Base-by-base conservation (phyloP, 1,140 invertebrate genomes). In the Drosophila ogumai region DNA sequence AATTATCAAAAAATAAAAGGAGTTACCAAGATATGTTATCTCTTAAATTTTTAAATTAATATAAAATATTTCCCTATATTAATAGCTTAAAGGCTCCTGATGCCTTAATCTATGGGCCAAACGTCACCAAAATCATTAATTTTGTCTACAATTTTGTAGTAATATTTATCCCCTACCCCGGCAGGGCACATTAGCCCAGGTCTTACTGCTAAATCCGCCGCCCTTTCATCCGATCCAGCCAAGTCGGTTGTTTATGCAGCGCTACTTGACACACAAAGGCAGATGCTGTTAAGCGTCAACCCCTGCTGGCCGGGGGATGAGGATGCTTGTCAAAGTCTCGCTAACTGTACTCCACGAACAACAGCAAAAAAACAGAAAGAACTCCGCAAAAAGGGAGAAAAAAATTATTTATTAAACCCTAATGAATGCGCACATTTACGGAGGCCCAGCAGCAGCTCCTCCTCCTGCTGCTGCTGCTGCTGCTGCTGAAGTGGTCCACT, bases 361-460 rank as follows among this genome's bases (percentile, higher is more conserved):
- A 47, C 34, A 55, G 34, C 8, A 32, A 41, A 50, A 52, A 66
- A 38, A 28, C 43, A 43, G 32, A 46, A 72, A n/a, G 31, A 72
- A 72, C 69, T 59, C 36, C 52, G 66, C 43, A 71, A 59, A 59
- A 36, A 66, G 17, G 43, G 38, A 19, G 36, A 25, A 66, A 75
- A 73, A 82, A 88, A 80, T 68, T 82, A 88, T 88, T 88, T 87
- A 88, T 87, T 87, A 87, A 87, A 71, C 84, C 76, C 68, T 88
- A 88, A 87, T 88, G 84, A 84, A 87, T 88, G 80, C 76, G 84
- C 84, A 88, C 78, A 87, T 87, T 88, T 84, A 57, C 61, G 72
- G 57, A 78, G 67, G 59, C 50, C 59, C 69, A 32, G 55, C 47
- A 65, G 44, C 64, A 32, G 59, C 32, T 44, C 47, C 52, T 31